Percentiles rank a stretch among this genome's conserved stretches.
phyloP scores from a whole-genome alignment of 2,113 vertebrate species.

The Gavialis gangeticus region DNA sequence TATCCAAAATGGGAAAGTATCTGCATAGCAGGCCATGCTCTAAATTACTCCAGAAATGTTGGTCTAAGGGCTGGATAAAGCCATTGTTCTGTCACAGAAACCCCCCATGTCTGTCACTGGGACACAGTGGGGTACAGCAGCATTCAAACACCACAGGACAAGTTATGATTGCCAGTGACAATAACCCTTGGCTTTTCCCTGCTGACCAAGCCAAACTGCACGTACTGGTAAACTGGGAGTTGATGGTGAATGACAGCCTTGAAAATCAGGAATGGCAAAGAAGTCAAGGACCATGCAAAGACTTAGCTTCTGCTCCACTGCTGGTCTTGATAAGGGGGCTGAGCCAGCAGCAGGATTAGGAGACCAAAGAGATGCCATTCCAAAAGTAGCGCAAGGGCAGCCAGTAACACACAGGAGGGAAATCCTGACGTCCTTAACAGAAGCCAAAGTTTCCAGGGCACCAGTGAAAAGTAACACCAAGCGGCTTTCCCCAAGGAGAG shows the following conservation, averaged over 20 bases:
- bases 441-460: not conserved
- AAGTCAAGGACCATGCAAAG: not conserved
- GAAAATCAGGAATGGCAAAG: not conserved
- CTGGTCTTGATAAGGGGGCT: not conserved
- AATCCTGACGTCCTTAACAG: not conserved
- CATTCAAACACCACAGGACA: not conserved
- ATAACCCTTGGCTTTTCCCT: not conserved
- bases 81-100: not conserved
- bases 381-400: not conserved
- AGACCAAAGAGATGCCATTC: not conserved
- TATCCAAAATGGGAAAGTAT: not conserved
- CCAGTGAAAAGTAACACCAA: not conserved
- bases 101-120: accelerated
- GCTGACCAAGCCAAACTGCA: not conserved
- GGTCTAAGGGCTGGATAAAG: not conserved
- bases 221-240: not conserved
- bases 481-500: too few species aligned
- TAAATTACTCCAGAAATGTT: not conserved
- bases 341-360: not conserved
- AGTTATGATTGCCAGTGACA: not conserved
- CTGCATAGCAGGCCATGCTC: accelerated
- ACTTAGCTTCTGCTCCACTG: not conserved
- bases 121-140: not conserved
- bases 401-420: not conserved
- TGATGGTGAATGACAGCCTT: not conserved